Conservation (phyloP, 2,888 invertebrate genomes). For the Oscheius myriophilus region DNA sequence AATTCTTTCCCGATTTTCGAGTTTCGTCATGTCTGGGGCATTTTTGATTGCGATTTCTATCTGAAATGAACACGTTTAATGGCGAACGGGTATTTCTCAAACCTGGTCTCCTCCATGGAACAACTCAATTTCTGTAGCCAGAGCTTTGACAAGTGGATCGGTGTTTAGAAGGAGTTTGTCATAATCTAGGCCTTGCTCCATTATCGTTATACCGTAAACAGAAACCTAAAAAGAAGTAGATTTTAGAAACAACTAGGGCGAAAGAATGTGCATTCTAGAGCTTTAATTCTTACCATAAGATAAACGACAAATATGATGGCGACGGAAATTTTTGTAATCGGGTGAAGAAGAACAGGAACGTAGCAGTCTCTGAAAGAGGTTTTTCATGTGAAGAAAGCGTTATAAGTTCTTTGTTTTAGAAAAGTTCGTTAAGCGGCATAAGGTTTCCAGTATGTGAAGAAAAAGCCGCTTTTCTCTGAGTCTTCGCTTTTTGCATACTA, state of each 20-base stretch:
- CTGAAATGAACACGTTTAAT: conserved; percentile 35
- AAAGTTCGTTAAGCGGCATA: too few relatives aligned
- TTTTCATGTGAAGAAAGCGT: too few relatives aligned
- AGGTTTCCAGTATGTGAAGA: too few relatives aligned
- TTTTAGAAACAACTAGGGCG: not conserved
- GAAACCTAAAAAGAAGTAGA: conserved; percentile 70
- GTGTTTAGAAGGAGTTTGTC: conserved; percentile 66
- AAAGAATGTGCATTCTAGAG: not conserved
- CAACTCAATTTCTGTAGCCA: conserved; percentile 65
- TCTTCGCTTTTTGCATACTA: too few relatives aligned
- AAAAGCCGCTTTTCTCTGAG: too few relatives aligned
- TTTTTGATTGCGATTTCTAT: conserved; percentile 67
- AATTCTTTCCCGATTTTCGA: conserved; percentile 57
- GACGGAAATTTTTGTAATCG: conserved; percentile 74
- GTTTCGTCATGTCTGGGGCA: conserved; percentile 62
- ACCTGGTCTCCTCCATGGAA: conserved; percentile 70
- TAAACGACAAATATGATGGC: conserved; percentile 82
- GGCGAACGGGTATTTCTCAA: not conserved
- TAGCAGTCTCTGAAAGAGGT: conserved; percentile 59
- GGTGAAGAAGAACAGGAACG: conserved; percentile 66
- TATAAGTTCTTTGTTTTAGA: too few relatives aligned
- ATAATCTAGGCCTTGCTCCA: conserved; percentile 69
- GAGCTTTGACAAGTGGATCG: conserved; percentile 64
- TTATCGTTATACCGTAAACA: conserved; percentile 81
- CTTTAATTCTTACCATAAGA: conserved; percentile 78